These are phyloP conservation scores for Pachyrhynchus sulphureomaculatus DNA, from an alignment of 1,140 invertebrate species.

Conservation along the genomic window DNA sequence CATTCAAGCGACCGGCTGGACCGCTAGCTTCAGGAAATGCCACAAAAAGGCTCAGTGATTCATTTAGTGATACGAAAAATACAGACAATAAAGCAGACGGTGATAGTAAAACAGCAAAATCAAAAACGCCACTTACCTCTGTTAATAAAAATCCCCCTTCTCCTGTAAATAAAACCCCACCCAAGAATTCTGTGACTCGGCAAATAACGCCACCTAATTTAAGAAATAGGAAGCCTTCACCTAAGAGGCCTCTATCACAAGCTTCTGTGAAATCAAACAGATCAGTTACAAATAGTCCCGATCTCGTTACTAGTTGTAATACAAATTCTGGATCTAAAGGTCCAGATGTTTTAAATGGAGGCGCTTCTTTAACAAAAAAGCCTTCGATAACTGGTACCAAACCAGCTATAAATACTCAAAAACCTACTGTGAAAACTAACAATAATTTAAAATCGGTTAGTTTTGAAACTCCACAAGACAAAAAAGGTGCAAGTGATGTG, in stretches of 20 bases:
- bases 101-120: conserved; percentile 11
- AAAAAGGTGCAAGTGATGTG: conserved; percentile 35
- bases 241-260: conserved; percentile 43
- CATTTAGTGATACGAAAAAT: conserved; percentile 16
- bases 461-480: conserved; percentile 42
- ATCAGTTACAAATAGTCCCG: conserved; percentile 61
- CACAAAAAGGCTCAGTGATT: conserved; percentile 17
- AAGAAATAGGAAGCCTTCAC: conserved; percentile 49
- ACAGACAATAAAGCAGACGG: conserved; percentile 6
- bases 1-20: conserved; percentile 41
- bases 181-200: conserved; percentile 52
- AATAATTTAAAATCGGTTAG: conserved; percentile 28
- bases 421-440: conserved; percentile 34
- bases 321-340: conserved; percentile 57
- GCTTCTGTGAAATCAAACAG: conserved; percentile 40
- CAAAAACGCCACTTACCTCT: conserved; percentile 26
- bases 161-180: conserved; percentile 48
- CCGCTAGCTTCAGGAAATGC: conserved; percentile 43
- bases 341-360: conserved; percentile 61
- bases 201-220: conserved; percentile 56
- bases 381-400: conserved; percentile 34
- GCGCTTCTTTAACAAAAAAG: conserved; percentile 32
- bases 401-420: conserved; percentile 37
- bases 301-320: conserved; percentile 68
- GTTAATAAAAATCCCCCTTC: conserved; percentile 49